Evolutionary conservation across 2,888 invertebrate genomes (phyloP).

Genomic region (Oeneis ivallda): DNA sequence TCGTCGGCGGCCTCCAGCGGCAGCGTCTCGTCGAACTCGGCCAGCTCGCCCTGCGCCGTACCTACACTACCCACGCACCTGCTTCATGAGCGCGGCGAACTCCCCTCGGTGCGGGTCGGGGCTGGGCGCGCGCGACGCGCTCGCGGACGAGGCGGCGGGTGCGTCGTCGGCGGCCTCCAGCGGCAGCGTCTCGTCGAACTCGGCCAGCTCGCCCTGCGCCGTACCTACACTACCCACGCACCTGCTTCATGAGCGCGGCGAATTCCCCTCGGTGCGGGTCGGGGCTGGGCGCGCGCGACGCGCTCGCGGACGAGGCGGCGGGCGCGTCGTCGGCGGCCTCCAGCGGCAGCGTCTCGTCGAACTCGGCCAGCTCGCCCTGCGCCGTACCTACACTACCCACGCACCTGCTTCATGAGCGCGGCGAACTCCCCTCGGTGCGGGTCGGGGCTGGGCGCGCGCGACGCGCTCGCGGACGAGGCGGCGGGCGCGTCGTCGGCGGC

Average conservation of each 20-base stretch:
- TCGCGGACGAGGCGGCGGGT: too few relatives aligned
- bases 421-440: conserved; percentile 34
- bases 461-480: conserved; percentile 26
- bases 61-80: too few relatives aligned
- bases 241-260: conserved; percentile 45
- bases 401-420: conserved; percentile 45
- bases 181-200: too few relatives aligned
- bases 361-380: conserved; percentile 94
- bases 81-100: too few relatives aligned
- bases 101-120: too few relatives aligned
- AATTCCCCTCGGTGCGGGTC: conserved; percentile 33
- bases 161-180: too few relatives aligned
- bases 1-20: too few relatives aligned
- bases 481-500: conserved; percentile 27
- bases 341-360: conserved; percentile 96
- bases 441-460: conserved; percentile 27
- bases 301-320: conserved; percentile 30
- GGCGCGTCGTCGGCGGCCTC: conserved; percentile 60
- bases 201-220: too few relatives aligned
- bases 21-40: too few relatives aligned
- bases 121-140: too few relatives aligned
- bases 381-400: conserved; percentile 76
- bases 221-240: too few relatives aligned
- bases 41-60: too few relatives aligned
- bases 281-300: conserved; percentile 20